Evolutionary conservation across 2,113 vertebrate species (phyloP), one percentile per base, ranked within the genome.

Genomic region (Prionailurus bengalensis): DNA sequence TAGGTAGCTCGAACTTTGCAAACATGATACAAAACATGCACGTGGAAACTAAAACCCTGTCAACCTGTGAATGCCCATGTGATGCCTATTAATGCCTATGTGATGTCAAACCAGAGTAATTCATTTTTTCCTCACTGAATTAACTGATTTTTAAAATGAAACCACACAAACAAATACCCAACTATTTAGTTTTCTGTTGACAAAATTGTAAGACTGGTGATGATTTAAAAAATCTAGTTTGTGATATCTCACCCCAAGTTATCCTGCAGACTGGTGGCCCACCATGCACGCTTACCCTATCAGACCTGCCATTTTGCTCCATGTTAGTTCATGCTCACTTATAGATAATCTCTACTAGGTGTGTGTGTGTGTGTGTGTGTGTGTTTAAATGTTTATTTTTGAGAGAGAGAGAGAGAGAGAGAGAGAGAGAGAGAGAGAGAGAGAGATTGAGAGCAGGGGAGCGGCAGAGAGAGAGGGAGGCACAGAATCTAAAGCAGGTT

Each of bases 141-240:
- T 27, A 36, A 82, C n/a, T 36, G 48, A 58, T 51, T 79, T 96
- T 97, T 91, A 42, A 85, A 89, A 55, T 63, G 4, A 88, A 94
- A 73, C 74, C 5, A 36, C 92, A 66, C 14, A 91, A n/a, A 79
- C 45, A 29, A 90, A 48, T 85, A 63, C 5, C 15, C 13, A 45
- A 23, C 53, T 70, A 74, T 65, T 78, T 79, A 53, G 15, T 73
- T 91, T 85, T 55, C 82, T 95, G 0, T 19, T 48, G 84, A 68
- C 13, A 84, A 48, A 73, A 4, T 3, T 73, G 17, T 39, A 66
- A 92, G 23, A 23, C 48, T 16, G n/a, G 71, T 33, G 45, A 58
- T 53, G 19, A 88, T 58, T 36, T 78, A 23, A 71, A 42, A 71
- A 78, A 8, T 12, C 13, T 36, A 4, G 17, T 23, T 27, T 15